Evolutionary conservation across 1,140 invertebrate species (phyloP).

Genomic region (Stegodyphus mimosarum): DNA sequence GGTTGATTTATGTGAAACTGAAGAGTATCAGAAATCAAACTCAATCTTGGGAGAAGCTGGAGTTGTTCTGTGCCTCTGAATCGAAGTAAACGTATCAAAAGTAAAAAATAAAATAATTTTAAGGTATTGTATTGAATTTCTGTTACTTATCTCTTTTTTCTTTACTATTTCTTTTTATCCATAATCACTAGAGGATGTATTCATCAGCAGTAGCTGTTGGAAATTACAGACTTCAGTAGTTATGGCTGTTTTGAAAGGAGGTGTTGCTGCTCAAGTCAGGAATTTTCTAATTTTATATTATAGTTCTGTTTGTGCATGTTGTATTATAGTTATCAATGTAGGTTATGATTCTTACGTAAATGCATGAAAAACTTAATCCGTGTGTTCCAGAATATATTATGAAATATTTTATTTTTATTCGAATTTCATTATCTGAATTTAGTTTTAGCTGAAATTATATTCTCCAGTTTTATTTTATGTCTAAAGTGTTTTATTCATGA

Average conservation of each 20-base stretch:
- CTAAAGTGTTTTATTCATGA: too few species aligned
- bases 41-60: conserved; percentile 79
- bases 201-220: not conserved
- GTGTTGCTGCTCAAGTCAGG: conserved; percentile 2
- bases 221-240: not conserved
- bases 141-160: not conserved
- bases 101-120: conserved; percentile 37
- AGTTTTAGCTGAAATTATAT: too few species aligned
- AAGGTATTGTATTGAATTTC: conserved; percentile 50
- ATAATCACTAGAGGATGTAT: conserved; percentile 2
- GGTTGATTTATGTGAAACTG: conserved; percentile 79
- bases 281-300: not conserved
- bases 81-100: conserved; percentile 58
- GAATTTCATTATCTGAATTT: too few species aligned
- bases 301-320: not conserved
- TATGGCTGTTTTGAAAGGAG: not conserved
- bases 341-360: not conserved
- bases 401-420: too few species aligned
- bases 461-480: too few species aligned
- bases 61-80: conserved; percentile 30
- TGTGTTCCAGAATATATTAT: not conserved
- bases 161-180: conserved; percentile 20
- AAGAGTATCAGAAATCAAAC: conserved; percentile 78
- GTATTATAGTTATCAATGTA: too few species aligned
- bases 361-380: not conserved